Evolutionary conservation across 2,113 vertebrate genomes (phyloP).

Genomic region (Clarias batrachus): DNA sequence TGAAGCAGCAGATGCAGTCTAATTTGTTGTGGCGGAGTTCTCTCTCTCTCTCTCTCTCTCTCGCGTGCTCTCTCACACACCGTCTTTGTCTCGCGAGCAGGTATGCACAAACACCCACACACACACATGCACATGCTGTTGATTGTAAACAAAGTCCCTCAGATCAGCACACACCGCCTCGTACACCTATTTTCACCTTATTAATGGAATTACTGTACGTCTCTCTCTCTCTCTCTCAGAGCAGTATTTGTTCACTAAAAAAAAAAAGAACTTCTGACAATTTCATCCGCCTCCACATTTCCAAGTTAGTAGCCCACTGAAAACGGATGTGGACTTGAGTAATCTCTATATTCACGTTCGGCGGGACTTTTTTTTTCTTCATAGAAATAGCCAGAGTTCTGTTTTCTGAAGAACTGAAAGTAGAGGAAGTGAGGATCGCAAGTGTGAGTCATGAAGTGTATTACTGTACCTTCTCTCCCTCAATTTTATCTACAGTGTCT

Average conservation of each 20-base stretch:
- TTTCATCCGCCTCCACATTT: constrained; percentile 26
- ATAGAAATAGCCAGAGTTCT: constrained; percentile 47
- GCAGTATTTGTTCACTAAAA: background rate
- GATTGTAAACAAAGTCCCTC: constrained; percentile 62
- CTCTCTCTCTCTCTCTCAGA: background rate
- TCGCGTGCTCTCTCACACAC: background rate
- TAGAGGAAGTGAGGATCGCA: constrained; percentile 48
- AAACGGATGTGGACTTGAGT: constrained; percentile 41
- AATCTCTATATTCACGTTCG: constrained; percentile 42
- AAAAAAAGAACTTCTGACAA: constrained; percentile 7
- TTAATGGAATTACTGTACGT: too few relatives aligned
- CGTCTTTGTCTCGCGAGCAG: background rate
- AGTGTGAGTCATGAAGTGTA: constrained; percentile 24
- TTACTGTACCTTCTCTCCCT: constrained; percentile 44
- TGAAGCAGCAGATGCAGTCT: constrained; percentile 57
- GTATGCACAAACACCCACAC: background rate
- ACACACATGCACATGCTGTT: constrained; percentile 43
- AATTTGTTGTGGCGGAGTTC: constrained; percentile 54
- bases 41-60: constrained; percentile 30
- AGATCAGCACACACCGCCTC: background rate
- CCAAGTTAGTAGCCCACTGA: constrained; percentile 29
- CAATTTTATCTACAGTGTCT: constrained; percentile 12
- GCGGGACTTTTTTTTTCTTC: constrained; percentile 46
- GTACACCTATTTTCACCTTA: background rate
- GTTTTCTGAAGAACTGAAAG: constrained; percentile 45